phyloP scores from a whole-genome alignment of 2,888 invertebrate species.

The Eretmocerus hayati region DNA sequence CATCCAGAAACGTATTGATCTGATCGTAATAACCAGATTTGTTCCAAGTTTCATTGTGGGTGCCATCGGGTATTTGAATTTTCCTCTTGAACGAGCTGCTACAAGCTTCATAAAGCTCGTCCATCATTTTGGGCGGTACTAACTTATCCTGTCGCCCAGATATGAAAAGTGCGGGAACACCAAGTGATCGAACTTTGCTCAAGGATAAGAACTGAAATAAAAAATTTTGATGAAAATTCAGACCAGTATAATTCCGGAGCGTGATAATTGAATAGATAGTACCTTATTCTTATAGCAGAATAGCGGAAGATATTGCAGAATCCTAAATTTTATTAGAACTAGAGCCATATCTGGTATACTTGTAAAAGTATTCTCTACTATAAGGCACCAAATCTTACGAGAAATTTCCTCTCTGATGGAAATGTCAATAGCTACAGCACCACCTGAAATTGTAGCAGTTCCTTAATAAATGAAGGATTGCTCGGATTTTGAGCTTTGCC shows the following conservation, averaged over 20 bases:
- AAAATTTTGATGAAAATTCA: neutral
- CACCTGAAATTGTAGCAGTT: slow-evolving; percentile 65
- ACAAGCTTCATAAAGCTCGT: slow-evolving; percentile 68
- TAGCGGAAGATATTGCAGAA: slow-evolving; percentile 70
- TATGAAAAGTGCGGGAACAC: slow-evolving; percentile 76
- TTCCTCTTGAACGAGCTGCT: slow-evolving; percentile 71
- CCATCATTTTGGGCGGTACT: slow-evolving; percentile 88
- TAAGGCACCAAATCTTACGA: slow-evolving; percentile 74
- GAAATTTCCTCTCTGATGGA: slow-evolving; percentile 70
- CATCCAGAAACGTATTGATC: slow-evolving; percentile 34
- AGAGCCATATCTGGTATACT: slow-evolving; percentile 90
- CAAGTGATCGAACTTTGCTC: slow-evolving; percentile 65
- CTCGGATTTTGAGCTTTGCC: too few species aligned
- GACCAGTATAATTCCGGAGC: neutral
- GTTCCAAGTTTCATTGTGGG: slow-evolving; percentile 94
- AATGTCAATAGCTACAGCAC: slow-evolving; percentile 85
- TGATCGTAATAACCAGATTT: slow-evolving; percentile 68
- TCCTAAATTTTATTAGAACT: slow-evolving; percentile 67
- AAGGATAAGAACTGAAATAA: slow-evolving; percentile 63
- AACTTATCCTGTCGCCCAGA: slow-evolving; percentile 81
- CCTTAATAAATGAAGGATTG: too few species aligned
- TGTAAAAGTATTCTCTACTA: slow-evolving; percentile 93
- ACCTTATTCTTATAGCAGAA: slow-evolving; percentile 91
- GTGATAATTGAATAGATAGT: slow-evolving; percentile 17
- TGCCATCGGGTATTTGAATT: slow-evolving; percentile 71